Evolutionary conservation across 2,113 vertebrate genomes (phyloP), one percentile per base, ranked within the genome.

Genomic region (Xerus inauris): DNA sequence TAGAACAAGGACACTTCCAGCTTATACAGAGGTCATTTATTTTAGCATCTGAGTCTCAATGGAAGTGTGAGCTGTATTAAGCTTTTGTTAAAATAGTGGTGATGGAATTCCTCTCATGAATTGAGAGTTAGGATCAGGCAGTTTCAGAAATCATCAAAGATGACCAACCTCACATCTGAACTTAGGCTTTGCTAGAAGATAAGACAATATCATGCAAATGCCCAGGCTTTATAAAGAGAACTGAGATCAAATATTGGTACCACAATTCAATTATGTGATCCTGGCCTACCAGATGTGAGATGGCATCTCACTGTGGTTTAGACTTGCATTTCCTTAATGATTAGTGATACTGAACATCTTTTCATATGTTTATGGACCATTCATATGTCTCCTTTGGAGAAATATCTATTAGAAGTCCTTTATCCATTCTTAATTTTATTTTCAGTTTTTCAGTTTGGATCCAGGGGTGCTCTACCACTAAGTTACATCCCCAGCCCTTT

Each of bases 21-120:
- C 64, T 28, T 16, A 26, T 4, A 30, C 28, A 71, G 54, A 79
- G 69, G 26, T 51, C 62, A 26, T 76, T 73, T 93, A 67, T 45
- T 64, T 84, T 54, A 59, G 40, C 87, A 16, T 69, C 49, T 19
- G 40, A 85, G 38, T 32, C 42, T n/a, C 51, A 30, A 40, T 20
- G 64, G 38, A 97, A 62, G 2, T 35, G 11, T 76, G 51, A 26
- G 42, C 72, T 72, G 5, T 72, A 38, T 47, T 79, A 89, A 76
- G n/a, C 14, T 83, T 82, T 69, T 57, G 54, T 86, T 77, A 64
- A 94, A 95, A 95, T 72, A 73, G 38, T 59, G 40, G 38, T 62
- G 64, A 45, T 28, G 24, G n/a, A 57, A 6, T 17, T 45, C 20
- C n/a, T 88, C 35, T 94, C 26, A 51, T 38, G 28, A 82, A 77